These are phyloP conservation scores for Catocala fraxini DNA, from an alignment of 2,888 invertebrate species.

Conservation along the genomic window DNA sequence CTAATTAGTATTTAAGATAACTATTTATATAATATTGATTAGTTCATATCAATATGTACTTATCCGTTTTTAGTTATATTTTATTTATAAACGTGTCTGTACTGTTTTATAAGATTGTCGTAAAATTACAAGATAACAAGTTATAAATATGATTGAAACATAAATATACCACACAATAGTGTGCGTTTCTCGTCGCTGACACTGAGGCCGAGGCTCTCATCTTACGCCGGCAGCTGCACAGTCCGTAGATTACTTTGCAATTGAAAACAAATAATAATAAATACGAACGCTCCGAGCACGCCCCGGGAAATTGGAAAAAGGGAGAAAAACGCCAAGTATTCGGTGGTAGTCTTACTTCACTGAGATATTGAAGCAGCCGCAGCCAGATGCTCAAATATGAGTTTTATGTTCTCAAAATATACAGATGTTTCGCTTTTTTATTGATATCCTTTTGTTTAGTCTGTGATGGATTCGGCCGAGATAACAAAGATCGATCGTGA, in stretches of 20 bases:
- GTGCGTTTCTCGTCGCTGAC: constrained; percentile 17
- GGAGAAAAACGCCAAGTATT: constrained; percentile 69
- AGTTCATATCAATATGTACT: no score
- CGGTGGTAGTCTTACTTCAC: constrained; percentile 51
- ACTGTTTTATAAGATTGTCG: no score
- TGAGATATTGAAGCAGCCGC: constrained; percentile 69
- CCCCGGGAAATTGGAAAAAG: constrained; percentile 80
- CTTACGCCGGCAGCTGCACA: constrained; percentile 76
- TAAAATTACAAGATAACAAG: no score
- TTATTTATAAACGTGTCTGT: no score
- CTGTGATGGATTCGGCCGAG: constrained; percentile 38
- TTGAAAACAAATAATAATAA: constrained; percentile 87
- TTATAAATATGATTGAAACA: no score
- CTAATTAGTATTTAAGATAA: no score
- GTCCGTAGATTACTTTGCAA: constrained; percentile 84
- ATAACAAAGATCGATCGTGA: constrained; percentile 13
- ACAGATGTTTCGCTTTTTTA: constrained; percentile 46
- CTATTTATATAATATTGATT: no score
- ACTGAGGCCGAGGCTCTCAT: constrained; percentile 53
- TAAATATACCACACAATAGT: constrained; percentile 11
- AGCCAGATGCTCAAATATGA: constrained; percentile 76
- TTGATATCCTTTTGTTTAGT: constrained; percentile 35
- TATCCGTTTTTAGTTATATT: no score
- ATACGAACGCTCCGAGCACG: constrained; percentile 73
- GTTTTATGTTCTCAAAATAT: constrained; percentile 68